Evolutionary conservation across 2,888 invertebrate species (phyloP), one percentile per base, ranked within the genome.

Genomic region (Oxycera nigricornis): DNA sequence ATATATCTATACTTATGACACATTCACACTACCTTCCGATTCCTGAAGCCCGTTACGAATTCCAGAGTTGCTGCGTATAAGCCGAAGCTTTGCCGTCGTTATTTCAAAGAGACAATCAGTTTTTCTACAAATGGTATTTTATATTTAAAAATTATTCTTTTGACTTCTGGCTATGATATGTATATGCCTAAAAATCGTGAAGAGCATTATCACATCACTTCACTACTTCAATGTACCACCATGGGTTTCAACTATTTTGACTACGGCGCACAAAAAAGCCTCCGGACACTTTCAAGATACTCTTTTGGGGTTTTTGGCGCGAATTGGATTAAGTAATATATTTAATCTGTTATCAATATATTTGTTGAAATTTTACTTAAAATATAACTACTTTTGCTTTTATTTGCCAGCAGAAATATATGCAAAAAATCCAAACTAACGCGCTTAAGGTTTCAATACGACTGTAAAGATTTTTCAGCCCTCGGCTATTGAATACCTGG

Each of bases 401-500:
- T 68, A 68, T 68, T 52, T 68, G 14, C 46, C 20, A 20, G 50
- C 28, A 68, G 30, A 59, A 57, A 59, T 57, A 72, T 72, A 59
- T 59, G 41, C 57, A 72, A 82, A 81, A 82, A 83, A 81, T 82
- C 77, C 81, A 83, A 84, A 83, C 84, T 83, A 83, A 82, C 83
- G 80, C 82, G 81, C 81, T 80, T 82, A 82, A 82, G 80, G 83
- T 82, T 83, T 81, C 80, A 81, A 81, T 82, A 80, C 84, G 82
- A 84, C 82, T 83, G 83, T 83, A 82, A 81, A 81, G 81, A 82
- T 83, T 82, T 81, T 83, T 83, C 82, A 84, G 84, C 85, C 86
- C 80, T 84, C 82, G 85, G 85, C 85, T 82, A 85, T 85, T 81
- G 81, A 83, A 82, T 82, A 83, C 85, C 86, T 83, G 84, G 83